Evolutionary conservation across 2,113 vertebrate species (phyloP).

Genomic region (Stomatorhinus ivindoensis): DNA sequence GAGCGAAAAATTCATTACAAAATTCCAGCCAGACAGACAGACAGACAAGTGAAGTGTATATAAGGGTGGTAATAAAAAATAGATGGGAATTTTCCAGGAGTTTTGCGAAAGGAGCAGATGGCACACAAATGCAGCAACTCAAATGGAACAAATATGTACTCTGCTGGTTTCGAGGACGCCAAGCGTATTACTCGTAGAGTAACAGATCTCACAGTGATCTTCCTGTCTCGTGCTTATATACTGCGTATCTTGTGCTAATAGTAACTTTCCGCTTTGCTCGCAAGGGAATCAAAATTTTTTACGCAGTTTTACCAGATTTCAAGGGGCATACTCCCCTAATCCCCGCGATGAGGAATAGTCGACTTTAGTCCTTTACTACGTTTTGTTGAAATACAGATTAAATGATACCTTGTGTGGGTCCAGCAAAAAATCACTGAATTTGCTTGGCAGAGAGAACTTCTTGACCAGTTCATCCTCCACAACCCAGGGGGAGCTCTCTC

Average conservation of each 20-base stretch:
- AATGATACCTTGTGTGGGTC: conserved; percentile 85
- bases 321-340: no score
- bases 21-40: no score
- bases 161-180: no score
- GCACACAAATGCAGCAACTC: background rate
- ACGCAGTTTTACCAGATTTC: background rate
- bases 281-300: background rate
- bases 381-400: background rate
- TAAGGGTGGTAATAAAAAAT: no score
- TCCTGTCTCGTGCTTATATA: no score
- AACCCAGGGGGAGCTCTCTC: conserved; percentile 92
- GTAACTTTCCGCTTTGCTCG: background rate
- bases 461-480: conserved; percentile 92
- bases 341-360: background rate
- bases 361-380: background rate
- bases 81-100: background rate
- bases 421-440: conserved; percentile 93
- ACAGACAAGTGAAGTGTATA: no score
- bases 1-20: no score
- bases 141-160: background rate
- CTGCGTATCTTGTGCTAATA: background rate
- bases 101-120: background rate
- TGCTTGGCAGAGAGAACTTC: conserved; percentile 89
- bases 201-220: no score
- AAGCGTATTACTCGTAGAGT: no score